These are phyloP conservation scores for Geococcyx californianus DNA, from an alignment of 2,113 vertebrate species.

Conservation along the genomic window DNA sequence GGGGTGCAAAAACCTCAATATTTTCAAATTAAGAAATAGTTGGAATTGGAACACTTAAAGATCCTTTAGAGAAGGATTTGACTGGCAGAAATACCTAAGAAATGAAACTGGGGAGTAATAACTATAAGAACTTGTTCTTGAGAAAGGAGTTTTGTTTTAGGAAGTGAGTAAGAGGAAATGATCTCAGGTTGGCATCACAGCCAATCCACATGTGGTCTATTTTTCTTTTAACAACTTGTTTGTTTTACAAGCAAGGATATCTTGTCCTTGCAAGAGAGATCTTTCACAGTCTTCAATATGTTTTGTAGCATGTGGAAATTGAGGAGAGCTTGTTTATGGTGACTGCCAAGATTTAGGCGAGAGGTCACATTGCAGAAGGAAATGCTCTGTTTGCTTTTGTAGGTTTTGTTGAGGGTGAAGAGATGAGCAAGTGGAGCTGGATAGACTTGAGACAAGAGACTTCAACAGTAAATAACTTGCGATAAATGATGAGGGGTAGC, in stretches of 20 bases:
- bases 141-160: constrained; percentile 50
- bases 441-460: neutral
- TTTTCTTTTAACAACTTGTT: neutral
- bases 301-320: neutral
- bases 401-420: neutral
- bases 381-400: neutral
- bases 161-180: constrained; percentile 78
- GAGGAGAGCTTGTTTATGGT: neutral
- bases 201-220: neutral
- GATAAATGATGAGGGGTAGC: neutral
- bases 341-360: neutral
- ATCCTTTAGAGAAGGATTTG: neutral
- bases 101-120: neutral
- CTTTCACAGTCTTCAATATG: neutral
- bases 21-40: neutral
- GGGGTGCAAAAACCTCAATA: neutral
- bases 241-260: neutral
- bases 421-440: neutral
- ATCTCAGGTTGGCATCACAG: constrained; percentile 47
- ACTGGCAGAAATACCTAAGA: neutral
- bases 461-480: neutral
- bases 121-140: neutral
- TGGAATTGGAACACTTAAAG: neutral
- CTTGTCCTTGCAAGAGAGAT: neutral
- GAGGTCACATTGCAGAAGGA: neutral